Evolutionary conservation across 1,140 invertebrate genomes (phyloP).

Genomic region (Habropoda laboriosa): DNA sequence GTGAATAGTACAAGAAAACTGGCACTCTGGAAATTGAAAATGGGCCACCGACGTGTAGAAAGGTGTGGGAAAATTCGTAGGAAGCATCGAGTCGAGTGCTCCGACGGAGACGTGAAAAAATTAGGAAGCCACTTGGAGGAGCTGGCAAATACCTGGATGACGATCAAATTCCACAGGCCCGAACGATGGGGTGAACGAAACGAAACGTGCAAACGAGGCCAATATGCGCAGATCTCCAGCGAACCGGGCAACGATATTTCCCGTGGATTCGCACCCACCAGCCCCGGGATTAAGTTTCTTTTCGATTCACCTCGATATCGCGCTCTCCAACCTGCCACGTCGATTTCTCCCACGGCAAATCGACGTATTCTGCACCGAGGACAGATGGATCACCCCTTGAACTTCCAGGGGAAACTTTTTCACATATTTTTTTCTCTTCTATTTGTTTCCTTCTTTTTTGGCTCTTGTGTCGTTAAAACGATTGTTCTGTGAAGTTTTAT

Average conservation of each 20-base stretch:
- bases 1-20: no score
- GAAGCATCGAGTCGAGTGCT: slow-evolving; percentile 1
- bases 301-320: slow-evolving; percentile 31
- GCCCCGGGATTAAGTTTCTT: slow-evolving; percentile 71
- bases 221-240: slow-evolving; percentile 76
- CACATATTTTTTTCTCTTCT: neutral
- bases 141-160: slow-evolving; percentile 17
- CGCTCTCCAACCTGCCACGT: neutral
- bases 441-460: no score
- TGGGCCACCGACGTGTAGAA: no score
- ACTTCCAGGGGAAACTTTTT: neutral
- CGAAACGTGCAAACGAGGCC: slow-evolving; percentile 80
- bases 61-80: no score
- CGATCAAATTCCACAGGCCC: slow-evolving; percentile 30
- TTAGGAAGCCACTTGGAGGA: slow-evolving; percentile 28
- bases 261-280: slow-evolving; percentile 61
- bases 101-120: slow-evolving; percentile 8
- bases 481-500: no score
- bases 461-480: no score
- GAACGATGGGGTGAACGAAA: slow-evolving; percentile 70
- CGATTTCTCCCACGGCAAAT: slow-evolving; percentile 2
- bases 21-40: no score
- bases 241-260: slow-evolving; percentile 74
- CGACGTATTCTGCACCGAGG: slow-evolving; percentile 10
- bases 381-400: slow-evolving; percentile 1